These are phyloP conservation scores for Chromis chromis DNA, from an alignment of 2,797 vertebrate species.

Conservation along the genomic window DNA sequence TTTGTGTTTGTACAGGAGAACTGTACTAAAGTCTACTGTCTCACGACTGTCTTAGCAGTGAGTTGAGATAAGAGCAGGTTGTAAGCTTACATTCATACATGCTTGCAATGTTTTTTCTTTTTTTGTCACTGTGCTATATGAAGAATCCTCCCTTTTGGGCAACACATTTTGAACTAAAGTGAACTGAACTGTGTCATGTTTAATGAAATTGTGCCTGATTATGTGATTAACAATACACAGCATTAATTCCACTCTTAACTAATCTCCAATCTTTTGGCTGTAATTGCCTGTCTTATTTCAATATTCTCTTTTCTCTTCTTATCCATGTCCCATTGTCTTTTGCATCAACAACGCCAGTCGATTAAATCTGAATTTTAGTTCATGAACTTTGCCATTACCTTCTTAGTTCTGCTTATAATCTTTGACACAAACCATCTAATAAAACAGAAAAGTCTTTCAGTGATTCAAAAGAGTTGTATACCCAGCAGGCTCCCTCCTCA, in stretches of 20 bases:
- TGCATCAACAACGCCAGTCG: slow-evolving; percentile 6
- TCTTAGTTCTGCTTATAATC: background rate
- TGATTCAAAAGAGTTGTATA: slow-evolving; percentile 13
- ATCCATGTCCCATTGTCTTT: slow-evolving; percentile 7
- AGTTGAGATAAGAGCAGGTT: background rate
- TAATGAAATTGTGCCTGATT: background rate
- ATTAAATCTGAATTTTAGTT: slow-evolving; percentile 11
- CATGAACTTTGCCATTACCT: slow-evolving; percentile 1
- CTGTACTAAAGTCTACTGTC: background rate
- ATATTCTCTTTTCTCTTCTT: slow-evolving; percentile 15
- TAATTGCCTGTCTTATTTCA: slow-evolving; percentile 10
- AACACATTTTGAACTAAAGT: background rate
- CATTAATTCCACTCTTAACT: slow-evolving; percentile 10
- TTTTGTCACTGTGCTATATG: background rate
- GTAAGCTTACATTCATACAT: background rate
- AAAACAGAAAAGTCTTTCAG: slow-evolving; percentile 25
- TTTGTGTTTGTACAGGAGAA: background rate
- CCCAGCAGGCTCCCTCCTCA: slow-evolving; percentile 2
- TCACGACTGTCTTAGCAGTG: background rate
- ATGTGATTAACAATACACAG: background rate
- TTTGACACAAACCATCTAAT: slow-evolving; percentile 24
- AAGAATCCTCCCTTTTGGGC: background rate
- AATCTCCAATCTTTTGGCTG: slow-evolving; percentile 14
- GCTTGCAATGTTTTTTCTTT: background rate
- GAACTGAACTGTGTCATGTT: background rate